Evolutionary conservation across 2,113 vertebrate genomes (phyloP), one percentile per base, ranked within the genome.

Genomic region (Serinus canaria): DNA sequence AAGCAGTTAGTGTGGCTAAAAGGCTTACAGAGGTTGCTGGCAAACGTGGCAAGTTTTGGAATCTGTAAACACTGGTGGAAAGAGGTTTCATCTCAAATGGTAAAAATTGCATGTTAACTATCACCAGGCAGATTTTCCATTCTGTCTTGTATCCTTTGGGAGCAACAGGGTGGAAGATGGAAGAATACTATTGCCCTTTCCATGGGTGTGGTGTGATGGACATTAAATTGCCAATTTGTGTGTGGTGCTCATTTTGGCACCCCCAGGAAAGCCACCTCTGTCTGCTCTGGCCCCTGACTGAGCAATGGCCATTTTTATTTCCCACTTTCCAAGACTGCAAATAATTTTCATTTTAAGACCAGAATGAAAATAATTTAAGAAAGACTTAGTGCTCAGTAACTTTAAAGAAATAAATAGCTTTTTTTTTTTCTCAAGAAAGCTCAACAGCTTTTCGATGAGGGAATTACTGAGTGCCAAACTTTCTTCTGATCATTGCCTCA

Each of bases 171-270:
- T 9, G 37, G 55, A 46, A 78, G 6, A 50, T 21, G 35, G 77
- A 56, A 64, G 28, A 58, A 72, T 24, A 17, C 3, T 22, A 14
- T 4, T 41, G 31, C 10, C 31, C 14, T 81, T 86, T 82, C 60
- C 11, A 15, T 15, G 15, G 46, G 7, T 16, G 39, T 19, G 37
- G 12, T 1, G 19, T 13, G 50, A 35, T 14, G 25, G 43, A 27
- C 15, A 49, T 21, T 7, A 13, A 89, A 67, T 27, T 0, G 0
- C 4, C 19, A 10, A 0, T 44, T 46, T 52, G 19, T 58, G 13
- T 6, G 7, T 25, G 43, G 23, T n/a, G 14, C 37, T 66, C 5
- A 1, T 67, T 56, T 66, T 76, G 53, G 35, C 43, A n/a, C 12
- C 14, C 46, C 22, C 19, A 33, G 24, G 31, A 78, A 82, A 49